Base-by-base conservation (phyloP, 2,797 vertebrate species). In the Uromys caudimaculatus region DNA sequence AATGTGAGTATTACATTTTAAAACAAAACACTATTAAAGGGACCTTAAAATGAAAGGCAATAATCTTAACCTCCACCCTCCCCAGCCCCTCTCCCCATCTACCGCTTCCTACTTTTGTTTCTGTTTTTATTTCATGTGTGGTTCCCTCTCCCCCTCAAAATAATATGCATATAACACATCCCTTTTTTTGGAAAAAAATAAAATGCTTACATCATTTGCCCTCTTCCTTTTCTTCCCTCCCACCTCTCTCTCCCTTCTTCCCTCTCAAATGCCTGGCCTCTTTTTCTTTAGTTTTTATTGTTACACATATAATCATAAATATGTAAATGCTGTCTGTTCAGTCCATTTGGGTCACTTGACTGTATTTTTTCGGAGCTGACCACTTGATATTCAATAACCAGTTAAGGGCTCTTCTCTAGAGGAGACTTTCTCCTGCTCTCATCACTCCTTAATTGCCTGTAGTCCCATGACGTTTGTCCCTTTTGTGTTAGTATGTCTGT, bases 71-170 rank as follows among this genome's bases (percentile, higher is more conserved):
- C 56, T 44, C 64, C 16, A 81, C 24, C 7, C 47, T 44, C 54
- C 47, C 54, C 38, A 44, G 13, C 6, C 90, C 50, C n/a, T 11
- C 79, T 79, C 17, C 71, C 23, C 60, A 88, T 7, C 44, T 21
- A 87, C 84, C 79, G 78, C 95, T 96, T 97, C 92, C 85, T 88
- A 69, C n/a, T 96, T 96, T 90, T 93, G n/a, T 95, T 95, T 95
- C 91, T 95, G 82, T 54, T 96, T 93, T 78, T 84, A 93, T 75
- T 97, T 92, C 38, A 91, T 94, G 32, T 60, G 6, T 86, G 54
- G n/a, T 71, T 93, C 88, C 73, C 27, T 95, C n/a, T 95, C 47
- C 77, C 50, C 62, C 81, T 93, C 71, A 94, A 14, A 94, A 86
- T 73, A 88, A 93, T 56, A 82, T 41, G 6, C 16, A 50, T 77